Evolutionary conservation across 2,888 invertebrate species (phyloP).

Genomic region (Leuctra nigra): DNA sequence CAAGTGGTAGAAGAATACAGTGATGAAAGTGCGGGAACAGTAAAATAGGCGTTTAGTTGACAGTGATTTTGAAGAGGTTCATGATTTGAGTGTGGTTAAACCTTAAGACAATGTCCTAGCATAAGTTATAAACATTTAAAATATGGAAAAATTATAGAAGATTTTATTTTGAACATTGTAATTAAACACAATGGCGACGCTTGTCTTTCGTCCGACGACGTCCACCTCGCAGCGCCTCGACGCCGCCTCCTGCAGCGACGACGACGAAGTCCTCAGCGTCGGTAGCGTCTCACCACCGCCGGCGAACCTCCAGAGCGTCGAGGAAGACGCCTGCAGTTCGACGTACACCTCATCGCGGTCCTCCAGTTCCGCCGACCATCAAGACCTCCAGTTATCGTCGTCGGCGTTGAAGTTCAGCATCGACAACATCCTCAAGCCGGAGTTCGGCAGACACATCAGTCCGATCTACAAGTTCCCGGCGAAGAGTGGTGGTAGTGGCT

Average conservation of each 20-base stretch:
- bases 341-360: constrained; percentile 23
- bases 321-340: constrained; percentile 2
- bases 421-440: constrained; percentile 78
- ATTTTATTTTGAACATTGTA: too few relatives aligned
- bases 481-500: neutral
- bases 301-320: constrained; percentile 17
- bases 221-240: neutral
- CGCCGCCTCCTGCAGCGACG: constrained; percentile 12
- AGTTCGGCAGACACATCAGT: constrained; percentile 61
- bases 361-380: neutral
- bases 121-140: too few relatives aligned
- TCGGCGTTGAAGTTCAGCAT: constrained; percentile 69
- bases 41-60: too few relatives aligned
- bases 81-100: too few relatives aligned
- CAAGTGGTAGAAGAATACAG: too few relatives aligned
- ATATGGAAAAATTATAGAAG: too few relatives aligned
- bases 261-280: constrained; percentile 30
- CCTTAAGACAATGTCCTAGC: too few relatives aligned
- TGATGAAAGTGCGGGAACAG: too few relatives aligned
- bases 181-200: too few relatives aligned
- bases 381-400: neutral
- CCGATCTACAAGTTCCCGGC: constrained; percentile 9
- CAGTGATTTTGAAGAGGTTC: too few relatives aligned
- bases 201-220: neutral
- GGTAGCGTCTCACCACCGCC: constrained; percentile 28